These are phyloP conservation scores for Autographa gamma DNA, from an alignment of 2,888 invertebrate genomes.

Conservation along the genomic window DNA sequence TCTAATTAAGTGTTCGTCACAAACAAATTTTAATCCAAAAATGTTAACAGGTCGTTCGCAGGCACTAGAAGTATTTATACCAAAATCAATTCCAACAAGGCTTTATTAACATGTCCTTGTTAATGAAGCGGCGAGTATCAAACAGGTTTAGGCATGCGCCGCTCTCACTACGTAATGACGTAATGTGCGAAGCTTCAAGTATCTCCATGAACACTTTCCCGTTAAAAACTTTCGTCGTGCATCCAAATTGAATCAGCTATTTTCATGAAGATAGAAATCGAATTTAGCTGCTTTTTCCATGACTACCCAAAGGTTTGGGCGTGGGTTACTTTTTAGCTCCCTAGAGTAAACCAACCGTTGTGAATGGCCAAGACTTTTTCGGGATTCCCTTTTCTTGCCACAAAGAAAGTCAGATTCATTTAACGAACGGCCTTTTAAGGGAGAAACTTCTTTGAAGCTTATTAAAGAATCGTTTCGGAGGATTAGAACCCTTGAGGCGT, in stretches of 20 bases:
- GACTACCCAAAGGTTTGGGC: conserved; percentile 67
- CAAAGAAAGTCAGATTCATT: conserved; percentile 82
- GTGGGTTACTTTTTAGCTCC: conserved; percentile 78
- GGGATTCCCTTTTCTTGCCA: conserved; percentile 78
- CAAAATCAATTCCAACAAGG: conserved; percentile 6
- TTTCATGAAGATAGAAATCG: conserved; percentile 63
- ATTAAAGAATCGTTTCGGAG: conserved; percentile 78
- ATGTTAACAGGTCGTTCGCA: neutral
- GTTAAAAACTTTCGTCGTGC: conserved; percentile 33
- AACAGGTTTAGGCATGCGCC: conserved; percentile 16
- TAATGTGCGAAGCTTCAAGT: conserved; percentile 16
- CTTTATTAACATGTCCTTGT: conserved; percentile 13
- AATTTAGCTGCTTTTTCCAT: conserved; percentile 72
- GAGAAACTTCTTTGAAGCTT: conserved; percentile 81
- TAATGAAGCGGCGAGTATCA: conserved; percentile 17
- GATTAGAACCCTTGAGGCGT: conserved; percentile 71
- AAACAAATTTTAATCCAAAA: conserved; percentile 3
- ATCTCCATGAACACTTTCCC: conserved; percentile 25
- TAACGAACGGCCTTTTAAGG: conserved; percentile 79
- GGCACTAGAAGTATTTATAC: conserved; percentile 6
- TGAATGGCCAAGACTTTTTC: conserved; percentile 78
- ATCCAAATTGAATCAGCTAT: conserved; percentile 52
- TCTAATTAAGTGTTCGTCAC: neutral
- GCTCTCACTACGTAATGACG: conserved; percentile 15
- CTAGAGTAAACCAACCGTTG: conserved; percentile 77